Evolutionary conservation across 92 coral and sea anemone genomes (phyloP), one percentile per base, ranked within the genome.

Genomic region (Epizoanthus rinbou): DNA sequence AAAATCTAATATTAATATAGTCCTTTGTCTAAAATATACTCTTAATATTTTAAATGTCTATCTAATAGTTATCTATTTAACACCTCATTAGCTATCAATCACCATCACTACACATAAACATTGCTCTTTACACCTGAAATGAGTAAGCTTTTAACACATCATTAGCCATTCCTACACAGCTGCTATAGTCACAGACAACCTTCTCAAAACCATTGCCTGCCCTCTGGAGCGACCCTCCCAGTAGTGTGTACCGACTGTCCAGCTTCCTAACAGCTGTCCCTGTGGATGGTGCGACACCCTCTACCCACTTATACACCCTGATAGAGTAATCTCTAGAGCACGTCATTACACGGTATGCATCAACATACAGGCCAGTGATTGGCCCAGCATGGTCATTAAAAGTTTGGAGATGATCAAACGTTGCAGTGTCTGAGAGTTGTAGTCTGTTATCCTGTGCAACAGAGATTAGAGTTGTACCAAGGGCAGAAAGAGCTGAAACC

Each of bases 191-290:
- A 89, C 95, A 88, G 25, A 91, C 69, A 17, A 93, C 89, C 67
- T 93, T 93, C 75, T 91, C 98, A 89, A 93, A 93, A 6, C 98
- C 98, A 82, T 79, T 89, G n/a, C 98, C 98, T 23, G 98, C 98
- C 69, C 98, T 93, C 79, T 91, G 94, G 17, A 93, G 85, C 17
- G 98, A 93, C 15, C 98, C 98, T 0, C 98, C 98, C 58, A 93
- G 84, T 25, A 93, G 82, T 0, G 98, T 93, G 74, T 93, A 93
- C n/a, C 90, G 83, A 75, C 93, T 89, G 45, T 91, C 94, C 22
- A 93, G 76, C 7, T 80, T 56, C 60, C 83, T 62, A n/a, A 64
- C 28, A 37, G 33, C 69, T 25, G 24, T 15, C 6, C 58, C 52
- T 17, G 8, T 53, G 23, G 31, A 31, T 25, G 82, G 52, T 0